Evolutionary conservation across 1,140 invertebrate genomes (phyloP).

Genomic region (Drosophila varians): DNA sequence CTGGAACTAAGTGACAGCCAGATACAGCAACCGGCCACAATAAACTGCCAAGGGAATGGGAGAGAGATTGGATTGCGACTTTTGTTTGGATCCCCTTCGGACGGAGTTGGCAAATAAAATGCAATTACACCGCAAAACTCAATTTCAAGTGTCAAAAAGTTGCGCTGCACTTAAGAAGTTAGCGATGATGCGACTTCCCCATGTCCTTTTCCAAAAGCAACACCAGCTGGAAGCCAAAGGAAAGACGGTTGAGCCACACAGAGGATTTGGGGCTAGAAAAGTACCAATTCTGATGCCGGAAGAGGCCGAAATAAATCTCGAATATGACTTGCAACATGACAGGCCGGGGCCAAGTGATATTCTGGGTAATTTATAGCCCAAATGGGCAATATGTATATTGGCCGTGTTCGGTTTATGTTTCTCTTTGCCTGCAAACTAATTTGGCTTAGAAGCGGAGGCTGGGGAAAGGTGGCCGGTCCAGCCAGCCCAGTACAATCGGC

Average conservation of each 20-base stretch:
- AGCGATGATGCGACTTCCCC: conserved; percentile 18
- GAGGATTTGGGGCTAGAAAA: conserved; percentile 54
- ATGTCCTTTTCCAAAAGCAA: neutral
- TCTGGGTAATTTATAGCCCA: conserved; percentile 50
- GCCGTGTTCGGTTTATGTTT: conserved; percentile 54
- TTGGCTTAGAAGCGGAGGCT: conserved; percentile 24
- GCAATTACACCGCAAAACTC: conserved; percentile 81
- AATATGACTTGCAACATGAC: conserved; percentile 49
- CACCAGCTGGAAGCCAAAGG: conserved; percentile 18
- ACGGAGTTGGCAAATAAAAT: conserved; percentile 68
- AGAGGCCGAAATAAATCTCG: conserved; percentile 17
- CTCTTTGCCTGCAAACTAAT: conserved; percentile 52
- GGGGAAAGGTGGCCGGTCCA: conserved; percentile 1
- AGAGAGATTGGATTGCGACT: conserved; percentile 39
- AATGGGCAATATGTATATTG: conserved; percentile 68
- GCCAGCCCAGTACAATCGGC: neutral
- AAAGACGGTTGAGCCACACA: conserved; percentile 44
- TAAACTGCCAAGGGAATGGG: conserved; percentile 26
- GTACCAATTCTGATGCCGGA: neutral
- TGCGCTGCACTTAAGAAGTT: conserved; percentile 79
- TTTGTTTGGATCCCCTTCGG: conserved; percentile 41
- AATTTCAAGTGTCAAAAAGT: conserved; percentile 81
- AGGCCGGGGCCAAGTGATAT: conserved; percentile 8
- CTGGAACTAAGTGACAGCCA: conserved; percentile 19
- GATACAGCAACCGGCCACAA: conserved; percentile 21